Base-by-base conservation (phyloP, 2,888 invertebrate genomes). In the Dysmachus trigonus region DNA sequence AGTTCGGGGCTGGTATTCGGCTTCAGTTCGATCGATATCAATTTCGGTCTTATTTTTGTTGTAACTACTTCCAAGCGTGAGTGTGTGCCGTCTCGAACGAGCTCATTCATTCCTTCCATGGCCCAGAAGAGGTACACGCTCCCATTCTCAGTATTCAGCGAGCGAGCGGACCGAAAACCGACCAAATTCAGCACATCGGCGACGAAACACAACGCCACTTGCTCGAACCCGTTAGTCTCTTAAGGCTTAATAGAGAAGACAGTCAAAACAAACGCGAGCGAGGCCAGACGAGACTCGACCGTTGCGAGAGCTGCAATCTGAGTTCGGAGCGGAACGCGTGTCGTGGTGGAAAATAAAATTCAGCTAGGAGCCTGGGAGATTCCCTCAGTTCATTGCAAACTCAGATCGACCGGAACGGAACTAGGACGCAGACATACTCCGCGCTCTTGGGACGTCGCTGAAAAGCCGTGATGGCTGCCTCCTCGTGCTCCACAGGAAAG, bases 11-110 rank as follows among this genome's bases (percentile, higher is more conserved):
- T n/a, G 30, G 18, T 1, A 18, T 35, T 74, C 74, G 74, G 74
- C 35, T 74, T 33, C 33, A 35, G 8, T 74, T 74, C 74, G 74
- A 74, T 74, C 74, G 74, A 74, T 74, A 74, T 33, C 74, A 74
- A 35, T 74, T 74, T 74, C 74, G 35, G 35, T 22, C 35, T 74
- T 74, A 74, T 18, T 74, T 35, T 33, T 35, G 33, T 72, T 30
- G 74, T 22, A 74, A 35, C 35, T n/a, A 10, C 27, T 74, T 6
- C 62, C 62, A 27, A n/a, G 7, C 10, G 62, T 7, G 22, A 62
- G 62, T 62, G 62, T 62, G 62, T 62, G 10, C 10, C 22, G 62
- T 62, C 1, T 8, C 62, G 62, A 62, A n/a, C 53, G 22, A 62
- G 22, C 62, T 27, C 62, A 62, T 62, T 62, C 62, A 62, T 62